Base-by-base conservation (phyloP, 1,140 invertebrate genomes). In the Araneus ventricosus region DNA sequence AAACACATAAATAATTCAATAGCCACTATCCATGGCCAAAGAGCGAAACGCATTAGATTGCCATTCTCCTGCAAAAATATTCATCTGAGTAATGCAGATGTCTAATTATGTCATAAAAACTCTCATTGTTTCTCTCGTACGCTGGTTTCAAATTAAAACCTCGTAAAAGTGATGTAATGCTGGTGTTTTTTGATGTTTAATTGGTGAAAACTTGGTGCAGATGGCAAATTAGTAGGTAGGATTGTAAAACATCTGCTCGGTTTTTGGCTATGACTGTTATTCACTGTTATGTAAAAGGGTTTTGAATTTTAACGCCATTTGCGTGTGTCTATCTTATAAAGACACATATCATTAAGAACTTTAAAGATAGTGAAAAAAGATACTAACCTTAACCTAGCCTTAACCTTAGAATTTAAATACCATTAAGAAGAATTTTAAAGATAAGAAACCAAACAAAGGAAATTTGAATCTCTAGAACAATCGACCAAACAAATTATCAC, bases 1-100 rank as follows among this genome's bases (percentile, higher is more conserved):
- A 75, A 75, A 75, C 67, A 75, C 67, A 75, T 75, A 75, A 75
- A 75, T 75, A 75, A 75, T 75, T 34, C 67, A 75, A 75, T 75
- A 27, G 27, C 14, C 10, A 22, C 22, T 63, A 4, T 6, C 67
- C 27, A 30, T 75, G 14, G 17, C 27, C 7, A 34, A 10, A 67
- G 61, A 67, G 61, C 7, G 27, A 67, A 67, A n/a, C 30, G 30
- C 17, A 34, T 75, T 17, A 75, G 27, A 34, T 30, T 10, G 27
- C 10, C 17, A 75, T 17, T 75, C 67, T 63, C 8, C 59, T 7
- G 61, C 5, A n/a, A 67, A n/a, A 67, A 67, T n/a, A 75, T 34
- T 30, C 67, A 75, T 34, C 67, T 20, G 67, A 1, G 27, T 27
- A 14, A 0, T 20, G 30, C 8, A 75, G 27, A 34, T 75, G 30